Base-by-base conservation (phyloP, 2,888 invertebrate genomes). In the Acanthoscelides obtectus region DNA sequence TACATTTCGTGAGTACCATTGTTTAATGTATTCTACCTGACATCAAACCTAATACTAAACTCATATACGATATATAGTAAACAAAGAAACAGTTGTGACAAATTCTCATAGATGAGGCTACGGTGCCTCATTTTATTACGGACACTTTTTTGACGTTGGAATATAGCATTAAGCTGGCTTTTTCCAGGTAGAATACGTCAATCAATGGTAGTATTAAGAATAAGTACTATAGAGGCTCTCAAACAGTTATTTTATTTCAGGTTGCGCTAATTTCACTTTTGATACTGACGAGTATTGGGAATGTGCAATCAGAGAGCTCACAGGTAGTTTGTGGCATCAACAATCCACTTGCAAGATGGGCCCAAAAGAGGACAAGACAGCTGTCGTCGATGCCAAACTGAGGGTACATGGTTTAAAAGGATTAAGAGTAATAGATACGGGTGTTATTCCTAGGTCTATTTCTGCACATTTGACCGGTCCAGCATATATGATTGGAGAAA, bases 301-400 rank as follows among this genome's bases (percentile, higher is more conserved):
- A 20, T 89, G 89, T 73, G 86, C 86, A 0, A 79, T 86, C 22
- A 82, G 85, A 73, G 84, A 87, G 71, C 69, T 87, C 65, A 84
- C 87, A 0, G 79, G 84, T 0, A 87, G 87, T 76, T 83, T 87
- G 77, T 86, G 87, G 73, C 88, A 88, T 74, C 88, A 88, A 79
- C 83, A 88, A 2, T 86, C 88, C 0, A 89, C 89, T 0, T 88
- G 85, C 25, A 88, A 88, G 78, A 89, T 89, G 89, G 89, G 89
- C 0, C 87, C 87, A 0, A 66, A 75, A 5, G 78, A 74, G 12
- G 89, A 90, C 79, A 82, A 85, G 0, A 82, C 83, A 66, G 88
- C 89, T 0, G 89, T 90, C 0, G 89, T 90, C 0, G 88, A 90
- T 77, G 84, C 87, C 1, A 81, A 87, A 67, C 79, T 89, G 4